Conservation (phyloP, 1,140 invertebrate species). For the Bombus polaris region DNA sequence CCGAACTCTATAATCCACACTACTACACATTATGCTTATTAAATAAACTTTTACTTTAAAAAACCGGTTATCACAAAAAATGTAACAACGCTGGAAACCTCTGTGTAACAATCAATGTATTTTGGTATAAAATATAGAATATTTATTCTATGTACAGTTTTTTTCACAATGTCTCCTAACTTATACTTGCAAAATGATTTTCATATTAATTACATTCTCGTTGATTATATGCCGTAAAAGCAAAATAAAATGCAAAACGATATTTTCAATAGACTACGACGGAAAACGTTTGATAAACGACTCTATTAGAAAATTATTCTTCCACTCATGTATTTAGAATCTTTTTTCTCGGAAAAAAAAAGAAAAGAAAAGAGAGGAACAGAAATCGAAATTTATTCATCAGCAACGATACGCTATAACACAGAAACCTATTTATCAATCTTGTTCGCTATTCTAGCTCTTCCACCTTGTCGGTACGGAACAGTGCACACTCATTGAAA, state of each 20-base stretch:
- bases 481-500: slow-evolving; percentile 53
- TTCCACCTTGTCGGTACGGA: slow-evolving; percentile 4
- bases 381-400: slow-evolving; percentile 1
- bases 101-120: neutral
- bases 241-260: no score
- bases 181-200: neutral
- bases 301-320: neutral
- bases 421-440: slow-evolving; percentile 24
- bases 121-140: neutral
- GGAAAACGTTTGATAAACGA: neutral
- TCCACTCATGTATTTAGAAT: neutral
- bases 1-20: neutral
- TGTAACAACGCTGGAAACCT: neutral
- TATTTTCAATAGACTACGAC: no score
- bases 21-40: neutral
- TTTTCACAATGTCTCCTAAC: neutral
- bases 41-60: neutral
- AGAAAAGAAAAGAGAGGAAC: neutral
- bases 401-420: neutral
- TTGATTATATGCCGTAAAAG: no score
- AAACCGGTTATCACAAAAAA: neutral
- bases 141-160: neutral
- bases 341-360: accelerated
- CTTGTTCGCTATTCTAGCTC: neutral
- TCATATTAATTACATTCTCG: neutral